Base-by-base conservation (phyloP, 2,888 invertebrate species). In the Coelogynopora nodosa region DNA sequence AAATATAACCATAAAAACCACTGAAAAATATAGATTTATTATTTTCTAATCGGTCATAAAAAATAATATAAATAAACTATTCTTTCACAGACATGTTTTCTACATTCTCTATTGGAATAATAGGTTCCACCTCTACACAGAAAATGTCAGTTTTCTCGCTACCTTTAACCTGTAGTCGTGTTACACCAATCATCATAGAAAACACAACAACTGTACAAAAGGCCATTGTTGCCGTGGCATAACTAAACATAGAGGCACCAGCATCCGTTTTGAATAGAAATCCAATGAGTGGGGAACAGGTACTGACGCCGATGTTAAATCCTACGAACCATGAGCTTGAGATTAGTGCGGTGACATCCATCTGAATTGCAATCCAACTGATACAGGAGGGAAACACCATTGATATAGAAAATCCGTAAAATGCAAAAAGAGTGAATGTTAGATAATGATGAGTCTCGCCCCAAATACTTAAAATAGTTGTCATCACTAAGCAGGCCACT, bases 231-330 rank as follows among this genome's bases (percentile, higher is more conserved):
- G 49, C 49, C 18, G 49, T 49, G 10, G 49, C 18, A 49, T 49
- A 49, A 18, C 49, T 49, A 18, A 49, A 49, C 49, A 49, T 18
- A 18, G 49, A 49, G 10, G 81, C 81, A 10, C 81, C 81, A 5
- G 23, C 27, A 10, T 5, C 10, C 49, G 13, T 31, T 27, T 31
- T 27, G 2, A n/a, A 23, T 5, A 74, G 30, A 26, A 87, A 84
- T n/a, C 5, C 84, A 13, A 87, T 88, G 28, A 82, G n/a, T 85
- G 84, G 27, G 30, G 23, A 49, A 67, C 74, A 23, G 74, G 29
- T 27, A 27, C 81, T 80, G 5, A 80, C 27, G 10, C 81, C 81
- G n/a, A 80, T 80, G 5, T 27, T n/a, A 5, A 27, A 80, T 23
- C 81, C 81, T 13, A 80, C 27, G 23, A 80, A 80, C 81, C 81